Evolutionary conservation across 2,888 invertebrate genomes (phyloP), one percentile per base, ranked within the genome.

Genomic region (Agrilus cyanescens): DNA sequence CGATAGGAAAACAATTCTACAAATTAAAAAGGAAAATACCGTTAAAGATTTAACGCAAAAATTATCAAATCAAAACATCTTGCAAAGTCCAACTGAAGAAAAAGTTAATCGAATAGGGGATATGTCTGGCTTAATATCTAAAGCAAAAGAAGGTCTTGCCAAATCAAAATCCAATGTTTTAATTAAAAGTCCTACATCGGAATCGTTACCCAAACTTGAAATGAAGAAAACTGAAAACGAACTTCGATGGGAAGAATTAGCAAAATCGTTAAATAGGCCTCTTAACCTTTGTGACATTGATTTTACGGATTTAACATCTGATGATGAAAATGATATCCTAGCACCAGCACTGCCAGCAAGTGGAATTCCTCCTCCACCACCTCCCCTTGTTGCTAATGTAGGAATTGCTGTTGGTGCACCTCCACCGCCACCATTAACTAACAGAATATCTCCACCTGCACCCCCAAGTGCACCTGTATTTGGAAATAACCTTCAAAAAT

Each of bases 221-320:
- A 72, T 78, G 29, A 89, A 89, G 65, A 86, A 91, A 60, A 85
- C 90, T 0, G 94, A 94, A 67, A 90, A 88, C 58, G 95, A 96
- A 58, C 67, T 95, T 2, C 89, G 94, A 58, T 97, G 97, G 96
- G 95, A 96, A 59, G 88, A 90, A 59, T 66, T 96, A 47, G 81
- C 85, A 39, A 46, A 46, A 20, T 41, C 44, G 18, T 38, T 48
- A 12, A 74, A 80, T 46, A 71, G 88, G 49, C 81, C 85, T 48
- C 71, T 89, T 61, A 80, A 86, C 50, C 75, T 93, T 37, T 93
- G 95, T 63, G 96, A 97, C 67, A 74, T 97, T 58, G 97, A 98
- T 67, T 98, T 98, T 67, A 91, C 91, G 10, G 96, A 97, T 66
- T 73, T 98, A 41, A 79, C 78, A 39, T 80, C 80, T 30, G 89